A percentile compares a stretch with the other conserved stretches of the same genome.
phyloP scores from a whole-genome alignment of 2,888 invertebrate species.

The Drosophila ezoana region DNA sequence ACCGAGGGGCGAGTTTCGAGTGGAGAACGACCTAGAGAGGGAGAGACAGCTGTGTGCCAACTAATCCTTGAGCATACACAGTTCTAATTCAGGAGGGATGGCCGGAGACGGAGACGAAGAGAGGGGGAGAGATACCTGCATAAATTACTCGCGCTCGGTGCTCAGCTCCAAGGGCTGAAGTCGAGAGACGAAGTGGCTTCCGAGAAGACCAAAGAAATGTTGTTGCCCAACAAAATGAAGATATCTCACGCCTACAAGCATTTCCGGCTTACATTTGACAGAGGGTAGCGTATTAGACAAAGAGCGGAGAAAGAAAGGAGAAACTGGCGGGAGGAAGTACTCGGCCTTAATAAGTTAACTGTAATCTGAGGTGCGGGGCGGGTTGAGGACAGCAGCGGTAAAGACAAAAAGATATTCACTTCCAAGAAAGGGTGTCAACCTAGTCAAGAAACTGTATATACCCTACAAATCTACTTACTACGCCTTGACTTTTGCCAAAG shows the following conservation, averaged over 20 bases:
- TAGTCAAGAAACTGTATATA: slow-evolving; percentile 3
- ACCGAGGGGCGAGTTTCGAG: slow-evolving; percentile 49
- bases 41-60: slow-evolving; percentile 1
- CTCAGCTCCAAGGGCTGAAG: slow-evolving; percentile 32
- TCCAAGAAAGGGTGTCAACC: slow-evolving; percentile 30
- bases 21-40: slow-evolving; percentile 26
- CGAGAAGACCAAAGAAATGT: slow-evolving; percentile 41
- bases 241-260: slow-evolving; percentile 79
- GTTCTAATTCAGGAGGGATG: neutral
- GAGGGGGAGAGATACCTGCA: slow-evolving; percentile 64
- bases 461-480: neutral
- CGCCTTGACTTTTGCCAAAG: slow-evolving; percentile 18
- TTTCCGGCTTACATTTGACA: slow-evolving; percentile 70
- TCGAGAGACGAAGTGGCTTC: slow-evolving; percentile 49
- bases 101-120: no score
- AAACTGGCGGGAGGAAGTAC: slow-evolving; percentile 59
- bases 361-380: slow-evolving; percentile 54
- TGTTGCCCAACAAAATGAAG: slow-evolving; percentile 57
- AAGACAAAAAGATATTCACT: slow-evolving; percentile 9
- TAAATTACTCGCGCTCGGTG: slow-evolving; percentile 45
- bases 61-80: slow-evolving; percentile 5
- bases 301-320: neutral
- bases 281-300: slow-evolving; percentile 12
- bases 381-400: slow-evolving; percentile 28
- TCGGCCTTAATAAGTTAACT: slow-evolving; percentile 59